phyloP scores from a whole-genome alignment of 1,140 invertebrate genomes.

The Drusus annulatus region DNA sequence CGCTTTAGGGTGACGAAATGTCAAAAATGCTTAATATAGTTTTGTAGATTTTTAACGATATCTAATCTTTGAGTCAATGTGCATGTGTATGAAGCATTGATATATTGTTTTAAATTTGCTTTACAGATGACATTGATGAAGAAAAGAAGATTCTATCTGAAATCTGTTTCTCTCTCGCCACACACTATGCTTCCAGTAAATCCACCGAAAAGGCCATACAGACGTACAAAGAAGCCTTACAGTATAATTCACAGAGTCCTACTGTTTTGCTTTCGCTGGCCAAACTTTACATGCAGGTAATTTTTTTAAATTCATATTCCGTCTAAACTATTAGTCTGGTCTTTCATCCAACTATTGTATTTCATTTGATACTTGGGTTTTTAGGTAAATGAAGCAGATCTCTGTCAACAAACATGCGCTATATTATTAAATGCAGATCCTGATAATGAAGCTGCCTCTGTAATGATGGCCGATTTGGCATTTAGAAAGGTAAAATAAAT shows the following conservation, averaged over 20 bases:
- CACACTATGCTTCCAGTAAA: constrained; percentile 54
- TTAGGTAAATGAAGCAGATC: constrained; percentile 82
- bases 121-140: constrained; percentile 63
- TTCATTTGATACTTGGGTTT: neutral
- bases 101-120: neutral
- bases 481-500: constrained; percentile 81
- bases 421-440: constrained; percentile 87
- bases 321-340: too few relatives aligned
- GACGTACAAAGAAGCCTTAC: constrained; percentile 89
- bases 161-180: constrained; percentile 65
- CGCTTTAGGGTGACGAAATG: too few relatives aligned
- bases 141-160: constrained; percentile 65
- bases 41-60: too few relatives aligned
- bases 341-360: too few relatives aligned
- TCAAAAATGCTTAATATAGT: too few relatives aligned
- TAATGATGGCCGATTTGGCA: constrained; percentile 96
- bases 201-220: constrained; percentile 78
- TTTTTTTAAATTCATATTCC: too few relatives aligned
- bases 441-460: constrained; percentile 91
- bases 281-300: constrained; percentile 89
- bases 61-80: too few relatives aligned
- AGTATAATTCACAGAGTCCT: constrained; percentile 84
- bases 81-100: too few relatives aligned
- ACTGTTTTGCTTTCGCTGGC: constrained; percentile 84
- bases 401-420: constrained; percentile 90